Evolutionary conservation across 2,888 invertebrate genomes (phyloP).

Genomic region (Megastigmus dorsalis): DNA sequence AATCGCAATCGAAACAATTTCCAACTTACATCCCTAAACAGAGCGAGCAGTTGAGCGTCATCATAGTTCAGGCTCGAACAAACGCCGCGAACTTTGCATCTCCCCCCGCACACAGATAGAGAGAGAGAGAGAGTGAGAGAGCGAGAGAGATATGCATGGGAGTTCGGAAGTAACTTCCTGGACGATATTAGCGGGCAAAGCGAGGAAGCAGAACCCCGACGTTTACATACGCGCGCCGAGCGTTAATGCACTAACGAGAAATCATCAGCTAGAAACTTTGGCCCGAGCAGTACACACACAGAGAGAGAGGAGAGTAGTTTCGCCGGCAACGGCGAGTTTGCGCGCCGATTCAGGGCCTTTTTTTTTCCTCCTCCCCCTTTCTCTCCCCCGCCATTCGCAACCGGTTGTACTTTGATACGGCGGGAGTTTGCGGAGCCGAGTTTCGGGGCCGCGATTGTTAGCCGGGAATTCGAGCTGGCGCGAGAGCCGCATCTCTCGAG

Average conservation of each 20-base stretch:
- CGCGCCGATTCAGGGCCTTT: conserved; percentile 1
- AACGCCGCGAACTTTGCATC: too few species aligned
- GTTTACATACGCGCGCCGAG: conserved; percentile 7
- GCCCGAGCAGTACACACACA: background rate
- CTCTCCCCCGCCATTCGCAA: background rate
- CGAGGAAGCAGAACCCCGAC: background rate
- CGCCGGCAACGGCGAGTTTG: background rate
- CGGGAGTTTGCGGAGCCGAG: background rate
- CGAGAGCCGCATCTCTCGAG: too few species aligned
- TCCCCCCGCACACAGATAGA: too few species aligned
- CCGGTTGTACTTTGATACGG: background rate
- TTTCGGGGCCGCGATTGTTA: too few species aligned
- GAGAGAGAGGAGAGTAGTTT: background rate
- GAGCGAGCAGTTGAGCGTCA: too few species aligned
- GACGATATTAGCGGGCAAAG: conserved; percentile 1
- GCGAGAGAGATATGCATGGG: too few species aligned
- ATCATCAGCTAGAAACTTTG: conserved; percentile 13
- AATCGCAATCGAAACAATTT: too few species aligned
- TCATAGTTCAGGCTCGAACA: too few species aligned
- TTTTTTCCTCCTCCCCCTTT: background rate
- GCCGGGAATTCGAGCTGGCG: background rate
- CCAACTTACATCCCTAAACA: too few species aligned
- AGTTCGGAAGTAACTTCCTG: too few species aligned
- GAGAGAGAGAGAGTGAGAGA: too few species aligned
- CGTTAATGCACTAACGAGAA: conserved; percentile 35